Evolutionary conservation across 2,797 vertebrate species (phyloP).

Genomic region (Enteromius mattozi): DNA sequence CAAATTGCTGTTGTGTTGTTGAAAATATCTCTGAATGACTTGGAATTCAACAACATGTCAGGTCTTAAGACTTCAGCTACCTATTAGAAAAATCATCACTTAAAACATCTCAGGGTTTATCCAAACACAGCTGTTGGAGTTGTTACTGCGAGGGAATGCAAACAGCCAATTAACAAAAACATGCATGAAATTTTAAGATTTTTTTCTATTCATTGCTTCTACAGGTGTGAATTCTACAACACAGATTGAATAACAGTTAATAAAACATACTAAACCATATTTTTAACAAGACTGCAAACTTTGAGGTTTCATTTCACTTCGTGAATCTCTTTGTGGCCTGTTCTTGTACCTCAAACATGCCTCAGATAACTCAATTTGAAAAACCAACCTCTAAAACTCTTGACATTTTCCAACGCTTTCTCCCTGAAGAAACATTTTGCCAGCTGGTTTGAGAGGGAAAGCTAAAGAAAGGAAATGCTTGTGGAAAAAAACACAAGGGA

Average conservation of each 20-base stretch:
- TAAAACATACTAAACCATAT: constrained; percentile 4
- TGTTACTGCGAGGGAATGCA: constrained; percentile 30
- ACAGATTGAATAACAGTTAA: neutral
- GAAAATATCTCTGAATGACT: neutral
- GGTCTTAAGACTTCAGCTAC: neutral
- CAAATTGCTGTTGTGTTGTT: neutral
- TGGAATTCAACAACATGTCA: constrained; percentile 15
- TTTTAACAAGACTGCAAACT: neutral
- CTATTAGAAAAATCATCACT: constrained; percentile 26
- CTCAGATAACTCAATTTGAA: constrained; percentile 14
- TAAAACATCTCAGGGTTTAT: constrained; percentile 2
- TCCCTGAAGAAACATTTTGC: constrained; percentile 64
- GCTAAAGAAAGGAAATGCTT: constrained; percentile 71
- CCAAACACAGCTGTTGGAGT: constrained; percentile 37
- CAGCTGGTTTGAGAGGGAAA: constrained; percentile 70
- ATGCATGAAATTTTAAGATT: neutral
- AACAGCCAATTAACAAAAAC: neutral
- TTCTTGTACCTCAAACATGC: neutral
- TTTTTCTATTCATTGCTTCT: neutral
- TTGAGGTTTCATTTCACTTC: neutral
- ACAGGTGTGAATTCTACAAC: neutral
- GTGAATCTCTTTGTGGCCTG: neutral
- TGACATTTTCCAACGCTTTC: constrained; percentile 69
- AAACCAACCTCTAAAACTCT: neutral
- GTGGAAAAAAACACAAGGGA: constrained; percentile 50